Evolutionary conservation across 2,888 invertebrate genomes (phyloP).

Genomic region (Metacarcinus magister): DNA sequence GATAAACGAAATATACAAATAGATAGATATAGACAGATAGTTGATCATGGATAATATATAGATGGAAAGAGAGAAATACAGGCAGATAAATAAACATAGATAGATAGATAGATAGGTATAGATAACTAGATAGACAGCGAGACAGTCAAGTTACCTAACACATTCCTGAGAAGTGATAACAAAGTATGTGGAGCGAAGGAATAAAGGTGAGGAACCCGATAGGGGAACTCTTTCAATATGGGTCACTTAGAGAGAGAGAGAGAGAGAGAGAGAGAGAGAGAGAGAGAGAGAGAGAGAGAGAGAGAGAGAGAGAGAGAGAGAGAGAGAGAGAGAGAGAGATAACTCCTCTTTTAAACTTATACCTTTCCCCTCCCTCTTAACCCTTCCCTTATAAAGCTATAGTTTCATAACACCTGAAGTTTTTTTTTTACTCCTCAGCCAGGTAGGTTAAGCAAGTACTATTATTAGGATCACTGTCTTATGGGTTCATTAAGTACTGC

Average conservation of each 20-base stretch:
- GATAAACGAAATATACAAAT: not conserved
- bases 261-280: slow-evolving; percentile 26
- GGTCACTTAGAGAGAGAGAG: slow-evolving; percentile 7
- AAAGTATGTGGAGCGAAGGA: not conserved
- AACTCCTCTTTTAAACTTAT: not conserved
- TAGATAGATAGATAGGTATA: no score
- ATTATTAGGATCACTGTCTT: no score
- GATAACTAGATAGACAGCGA: no score
- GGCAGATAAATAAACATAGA: no score
- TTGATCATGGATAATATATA: not conserved
- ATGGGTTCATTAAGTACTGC: no score
- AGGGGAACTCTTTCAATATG: no score
- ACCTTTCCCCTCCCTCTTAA: not conserved
- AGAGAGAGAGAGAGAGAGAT: not conserved
- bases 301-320: slow-evolving; percentile 10
- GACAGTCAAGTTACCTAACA: not conserved
- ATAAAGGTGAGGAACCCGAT: not conserved
- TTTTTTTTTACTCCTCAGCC: no score
- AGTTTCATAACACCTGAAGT: no score
- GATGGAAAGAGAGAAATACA: not conserved
- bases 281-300: slow-evolving; percentile 26
- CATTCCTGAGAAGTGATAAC: not conserved
- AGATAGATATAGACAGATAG: not conserved
- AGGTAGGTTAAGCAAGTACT: no score
- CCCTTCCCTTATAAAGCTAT: not conserved